These are phyloP conservation scores for Triplophysa bombifrons DNA, from an alignment of 2,797 vertebrate species.

Conservation along the genomic window DNA sequence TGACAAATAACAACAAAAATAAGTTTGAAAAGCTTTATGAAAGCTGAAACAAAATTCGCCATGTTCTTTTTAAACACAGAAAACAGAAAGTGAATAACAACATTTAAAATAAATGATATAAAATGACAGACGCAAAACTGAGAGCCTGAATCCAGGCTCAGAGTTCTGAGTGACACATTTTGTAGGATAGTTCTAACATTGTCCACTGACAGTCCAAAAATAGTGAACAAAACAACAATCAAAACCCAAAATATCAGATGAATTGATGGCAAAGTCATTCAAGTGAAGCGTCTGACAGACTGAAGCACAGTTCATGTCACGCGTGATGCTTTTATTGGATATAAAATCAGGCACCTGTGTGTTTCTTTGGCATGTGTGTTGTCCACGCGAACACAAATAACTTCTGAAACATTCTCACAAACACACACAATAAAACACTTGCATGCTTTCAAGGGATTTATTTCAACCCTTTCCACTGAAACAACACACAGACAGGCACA, in stretches of 20 bases:
- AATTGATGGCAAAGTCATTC: background rate
- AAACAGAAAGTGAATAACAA: background rate
- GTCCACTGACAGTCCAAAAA: background rate
- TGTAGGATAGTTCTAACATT: background rate
- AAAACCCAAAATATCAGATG: background rate
- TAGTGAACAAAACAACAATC: background rate
- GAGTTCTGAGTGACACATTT: background rate
- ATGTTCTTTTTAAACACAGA: background rate
- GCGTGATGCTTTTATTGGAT: constrained; percentile 74
- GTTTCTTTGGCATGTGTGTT: constrained; percentile 73
- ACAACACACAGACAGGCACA: constrained; percentile 27
- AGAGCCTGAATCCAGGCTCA: background rate
- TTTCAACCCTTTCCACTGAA: constrained; percentile 52
- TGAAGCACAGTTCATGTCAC: constrained; percentile 68
- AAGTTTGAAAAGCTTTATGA: background rate
- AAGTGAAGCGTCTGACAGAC: constrained; percentile 4
- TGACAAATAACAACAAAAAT: background rate
- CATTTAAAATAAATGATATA: background rate
- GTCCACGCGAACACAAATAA: constrained; percentile 59
- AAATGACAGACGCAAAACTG: background rate
- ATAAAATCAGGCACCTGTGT: constrained; percentile 72
- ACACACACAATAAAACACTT: constrained; percentile 44
- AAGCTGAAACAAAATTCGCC: background rate
- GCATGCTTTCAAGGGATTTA: constrained; percentile 64
- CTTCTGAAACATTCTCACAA: constrained; percentile 55